Base-by-base conservation (phyloP, 2,888 invertebrate species). In the Tanytarsus gracilentus region DNA sequence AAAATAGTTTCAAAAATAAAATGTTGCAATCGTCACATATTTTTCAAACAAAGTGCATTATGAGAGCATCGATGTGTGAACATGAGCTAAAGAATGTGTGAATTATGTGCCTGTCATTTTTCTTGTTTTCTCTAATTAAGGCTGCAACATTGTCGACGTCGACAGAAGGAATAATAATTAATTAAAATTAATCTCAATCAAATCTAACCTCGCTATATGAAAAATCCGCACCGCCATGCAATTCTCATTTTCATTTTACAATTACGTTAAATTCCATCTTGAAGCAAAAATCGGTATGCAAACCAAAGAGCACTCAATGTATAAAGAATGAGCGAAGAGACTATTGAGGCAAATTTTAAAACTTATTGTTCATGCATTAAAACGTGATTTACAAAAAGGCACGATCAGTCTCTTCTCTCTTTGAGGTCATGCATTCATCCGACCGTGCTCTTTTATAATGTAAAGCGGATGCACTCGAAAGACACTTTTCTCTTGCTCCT, bases 351-450 rank as follows among this genome's bases (percentile, higher is more conserved):
- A 18, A 49, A 18, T 53, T 58, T 29, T 18, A 27, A 25, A 48
- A 39, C 21, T 58, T 58, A 39, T 55, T 55, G 39, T 44, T 23
- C 25, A 55, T 58, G 48, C 48, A 48, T 48, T 48, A 23, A 53
- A 48, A 58, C 58, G 58, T 58, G 58, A 58, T 58, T 58, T 27
- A 48, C 21, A 58, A 29, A 58, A 58, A 23, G 58, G 58, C 58
- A 58, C 58, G 58, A 58, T 58, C 58, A 58, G 30, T 48, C 58
- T 58, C 58, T 58, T 58, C n/a, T n/a, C n/a, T n/a, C n/a, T n/a
- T 23, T 29, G 36, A 58, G 48, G 58, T 48, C 58, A 21, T 58
- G 48, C 44, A 58, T 48, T 56, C 40, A 9, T 51, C 18, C 30
- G 16, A 36, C 44, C 44, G 23, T 44, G 11, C n/a, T n/a, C 8